Evolutionary conservation across 2,888 invertebrate species (phyloP).

Genomic region (Plebejus argus): DNA sequence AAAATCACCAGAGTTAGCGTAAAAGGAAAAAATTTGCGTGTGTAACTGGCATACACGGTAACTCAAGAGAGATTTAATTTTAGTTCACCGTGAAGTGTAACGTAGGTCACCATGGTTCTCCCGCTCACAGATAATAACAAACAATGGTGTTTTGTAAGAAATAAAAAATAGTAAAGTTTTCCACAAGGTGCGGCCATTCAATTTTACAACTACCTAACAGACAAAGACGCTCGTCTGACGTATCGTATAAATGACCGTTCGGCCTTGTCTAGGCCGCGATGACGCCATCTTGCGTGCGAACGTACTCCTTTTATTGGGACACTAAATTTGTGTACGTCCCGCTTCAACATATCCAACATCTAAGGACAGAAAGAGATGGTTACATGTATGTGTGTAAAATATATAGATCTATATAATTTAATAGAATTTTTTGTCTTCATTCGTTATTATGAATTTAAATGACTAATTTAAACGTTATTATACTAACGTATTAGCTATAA

Average conservation of each 20-base stretch:
- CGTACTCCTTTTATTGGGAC: conserved; percentile 71
- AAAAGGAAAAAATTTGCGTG: neutral
- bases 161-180: conserved; percentile 45
- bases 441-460: conserved; percentile 10
- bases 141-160: conserved; percentile 3
- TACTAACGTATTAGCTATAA: neutral
- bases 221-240: conserved; percentile 70
- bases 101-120: neutral
- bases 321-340: conserved; percentile 62
- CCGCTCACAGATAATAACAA: neutral
- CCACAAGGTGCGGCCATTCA: conserved; percentile 45
- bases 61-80: neutral
- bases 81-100: neutral
- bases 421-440: conserved; percentile 12
- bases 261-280: conserved; percentile 80
- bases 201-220: conserved; percentile 55
- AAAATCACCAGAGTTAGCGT: neutral
- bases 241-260: conserved; percentile 75
- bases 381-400: conserved; percentile 29
- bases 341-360: conserved; percentile 47
- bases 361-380: conserved; percentile 35
- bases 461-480: neutral
- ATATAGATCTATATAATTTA: neutral
- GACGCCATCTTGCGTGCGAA: conserved; percentile 76
- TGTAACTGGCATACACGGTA: neutral